Evolutionary conservation across 2,113 vertebrate species (phyloP).

Genomic region (Poicephalus gulielmi): DNA sequence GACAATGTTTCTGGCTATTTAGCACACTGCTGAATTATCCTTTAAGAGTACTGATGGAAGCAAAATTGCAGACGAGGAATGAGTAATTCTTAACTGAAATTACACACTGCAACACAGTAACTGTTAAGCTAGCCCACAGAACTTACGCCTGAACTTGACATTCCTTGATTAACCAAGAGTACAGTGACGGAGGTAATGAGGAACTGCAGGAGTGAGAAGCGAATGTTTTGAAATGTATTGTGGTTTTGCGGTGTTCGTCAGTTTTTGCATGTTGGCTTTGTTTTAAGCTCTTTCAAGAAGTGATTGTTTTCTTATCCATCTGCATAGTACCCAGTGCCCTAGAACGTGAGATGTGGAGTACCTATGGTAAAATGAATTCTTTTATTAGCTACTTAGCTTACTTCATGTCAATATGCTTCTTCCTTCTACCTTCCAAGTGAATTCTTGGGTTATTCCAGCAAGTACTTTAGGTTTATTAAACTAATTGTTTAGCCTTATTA

Average conservation of each 20-base stretch:
- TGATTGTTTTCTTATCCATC: background rate
- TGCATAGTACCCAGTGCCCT: background rate
- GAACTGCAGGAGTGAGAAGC: background rate
- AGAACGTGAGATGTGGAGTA: background rate
- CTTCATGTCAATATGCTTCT: background rate
- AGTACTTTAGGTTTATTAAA: constrained; percentile 12
- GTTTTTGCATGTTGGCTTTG: background rate
- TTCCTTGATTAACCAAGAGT: background rate
- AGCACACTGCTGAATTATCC: background rate
- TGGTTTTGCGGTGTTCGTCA: background rate
- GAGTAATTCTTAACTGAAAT: background rate
- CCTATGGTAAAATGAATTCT: background rate
- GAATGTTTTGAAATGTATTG: background rate
- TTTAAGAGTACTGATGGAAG: background rate
- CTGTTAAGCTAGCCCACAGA: background rate
- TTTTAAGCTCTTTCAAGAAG: background rate
- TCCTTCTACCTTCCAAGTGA: constrained; percentile 1
- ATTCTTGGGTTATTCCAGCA: background rate
- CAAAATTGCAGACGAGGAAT: background rate
- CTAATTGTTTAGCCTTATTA: constrained; percentile 17
- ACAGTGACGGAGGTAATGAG: background rate
- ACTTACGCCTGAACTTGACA: background rate
- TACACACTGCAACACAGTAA: background rate
- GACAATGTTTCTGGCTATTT: background rate
- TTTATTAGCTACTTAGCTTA: background rate